Base-by-base conservation (phyloP, 2,888 invertebrate species). In the Phorcus lineatus region DNA sequence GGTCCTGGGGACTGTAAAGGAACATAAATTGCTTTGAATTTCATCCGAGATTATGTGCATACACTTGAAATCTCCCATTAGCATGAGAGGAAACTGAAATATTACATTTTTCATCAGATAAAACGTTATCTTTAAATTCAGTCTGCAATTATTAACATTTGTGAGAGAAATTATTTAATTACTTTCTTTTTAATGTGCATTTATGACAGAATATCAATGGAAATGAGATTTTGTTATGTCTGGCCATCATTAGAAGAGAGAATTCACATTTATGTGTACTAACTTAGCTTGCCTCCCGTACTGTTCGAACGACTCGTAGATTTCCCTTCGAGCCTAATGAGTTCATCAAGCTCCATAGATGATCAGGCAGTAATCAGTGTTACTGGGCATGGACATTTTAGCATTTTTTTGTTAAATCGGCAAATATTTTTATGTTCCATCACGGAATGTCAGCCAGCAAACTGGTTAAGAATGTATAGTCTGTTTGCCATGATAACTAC, bases 51-150 rank as follows among this genome's bases (percentile, higher is more conserved):
- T 36, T 70, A 40, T 70, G 70, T 70, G 70, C 36, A 40, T 70
- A 70, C 70, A 70, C 70, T 70, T 70, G 70, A 70, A 70, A 36
- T 70, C 40, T 70, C 70, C 70, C 31, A 36, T 70, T 36, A 70
- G 70, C 40, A 70, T 17, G 40, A 36, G 36, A 19, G 40, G 36
- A 24, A 36, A 19, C 40, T 70, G 70, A 70, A 70, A 70, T 70
- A 70, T 70, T 70, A 70, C 70, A 70, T 70, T 70, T 70, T 36
- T 70, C 70, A 70, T 70, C 70, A 40, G 70, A 70, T 70, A 70
- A 70, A 70, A 36, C 70, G 40, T 70, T 70, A 70, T 70, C 70
- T 36, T 62, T 36, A 70, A 70, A 70, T 70, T 70, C 70, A 40
- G 70, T 70, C 70, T 40, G 40, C 40, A 62, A 62, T 62, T 62